Percentiles rank a stretch among this genome's conserved stretches.
phyloP scores from a whole-genome alignment of 2,888 invertebrate genomes.

The Nephrocerus scutellatus region DNA sequence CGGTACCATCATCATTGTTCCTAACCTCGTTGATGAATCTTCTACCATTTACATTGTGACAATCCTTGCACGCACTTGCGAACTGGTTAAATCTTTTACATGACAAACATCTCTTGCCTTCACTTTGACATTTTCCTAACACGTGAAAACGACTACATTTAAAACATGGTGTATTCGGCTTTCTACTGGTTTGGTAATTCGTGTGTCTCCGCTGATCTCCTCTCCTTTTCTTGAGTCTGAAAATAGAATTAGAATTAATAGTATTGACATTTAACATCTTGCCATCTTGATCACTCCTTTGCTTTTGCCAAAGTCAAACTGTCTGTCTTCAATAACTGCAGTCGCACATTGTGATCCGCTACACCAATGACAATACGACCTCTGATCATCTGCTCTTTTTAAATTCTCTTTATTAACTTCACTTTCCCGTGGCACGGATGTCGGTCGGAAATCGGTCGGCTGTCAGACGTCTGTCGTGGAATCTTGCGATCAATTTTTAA shows the following conservation, averaged over 20 bases:
- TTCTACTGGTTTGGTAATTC: constrained; percentile 7
- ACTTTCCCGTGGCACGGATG: too few species aligned
- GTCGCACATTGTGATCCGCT: constrained; percentile 10
- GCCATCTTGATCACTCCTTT: constrained; percentile 2
- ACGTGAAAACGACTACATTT: constrained; percentile 7
- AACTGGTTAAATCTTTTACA: background rate
- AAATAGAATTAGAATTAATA: background rate
- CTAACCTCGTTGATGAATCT: too few species aligned
- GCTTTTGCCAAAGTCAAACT: constrained; percentile 4
- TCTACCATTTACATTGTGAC: background rate
- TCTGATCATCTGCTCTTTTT: too few species aligned
- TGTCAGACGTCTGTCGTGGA: too few species aligned
- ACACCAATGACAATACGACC: too few species aligned
- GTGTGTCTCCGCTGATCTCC: too few species aligned
- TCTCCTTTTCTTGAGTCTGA: background rate
- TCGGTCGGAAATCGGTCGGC: too few species aligned
- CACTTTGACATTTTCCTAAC: too few species aligned
- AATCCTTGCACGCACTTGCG: background rate
- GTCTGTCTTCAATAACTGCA: constrained; percentile 10
- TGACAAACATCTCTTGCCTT: too few species aligned
- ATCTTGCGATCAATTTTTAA: too few species aligned
- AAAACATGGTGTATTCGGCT: constrained; percentile 1
- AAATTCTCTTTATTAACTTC: too few species aligned
- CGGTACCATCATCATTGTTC: background rate
- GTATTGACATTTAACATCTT: background rate